A percentile compares a stretch with the other conserved stretches of the same genome.
Conservation (phyloP, 2,113 vertebrate species). For the Tachuris rubrigastra region DNA sequence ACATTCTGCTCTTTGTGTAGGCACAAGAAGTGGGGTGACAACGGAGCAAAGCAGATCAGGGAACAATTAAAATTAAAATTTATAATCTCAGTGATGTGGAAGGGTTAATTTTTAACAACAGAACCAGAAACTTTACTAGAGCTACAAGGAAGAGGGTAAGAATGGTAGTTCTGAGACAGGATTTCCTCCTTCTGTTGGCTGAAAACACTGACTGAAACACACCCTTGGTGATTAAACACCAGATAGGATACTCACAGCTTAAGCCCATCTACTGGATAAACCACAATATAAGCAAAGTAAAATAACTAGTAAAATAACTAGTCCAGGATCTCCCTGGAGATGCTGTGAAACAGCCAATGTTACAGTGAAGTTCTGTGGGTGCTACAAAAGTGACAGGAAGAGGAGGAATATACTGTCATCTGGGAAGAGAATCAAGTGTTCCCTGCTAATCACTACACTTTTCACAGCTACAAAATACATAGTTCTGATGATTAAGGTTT, state of each 20-base stretch:
- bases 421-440: neutral
- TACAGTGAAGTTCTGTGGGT: neutral
- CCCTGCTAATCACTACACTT: neutral
- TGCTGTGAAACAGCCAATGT: neutral
- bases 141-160: neutral
- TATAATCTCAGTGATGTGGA: neutral
- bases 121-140: neutral
- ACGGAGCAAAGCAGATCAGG: neutral
- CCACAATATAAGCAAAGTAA: neutral
- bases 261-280: neutral
- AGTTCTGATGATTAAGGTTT: neutral
- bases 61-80: neutral
- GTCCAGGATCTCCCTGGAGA: neutral
- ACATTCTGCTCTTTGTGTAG: neutral
- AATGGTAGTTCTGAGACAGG: slow-evolving; percentile 24
- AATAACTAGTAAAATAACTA: neutral
- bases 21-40: neutral
- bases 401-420: neutral
- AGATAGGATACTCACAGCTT: neutral
- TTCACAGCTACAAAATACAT: neutral
- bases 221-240: neutral
- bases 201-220: neutral
- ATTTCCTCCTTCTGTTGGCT: slow-evolving; percentile 37
- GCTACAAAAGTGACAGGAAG: neutral
- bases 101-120: slow-evolving; percentile 24